Evolutionary conservation across 2,113 vertebrate species (phyloP).

Genomic region (Sapayoa aenigma): DNA sequence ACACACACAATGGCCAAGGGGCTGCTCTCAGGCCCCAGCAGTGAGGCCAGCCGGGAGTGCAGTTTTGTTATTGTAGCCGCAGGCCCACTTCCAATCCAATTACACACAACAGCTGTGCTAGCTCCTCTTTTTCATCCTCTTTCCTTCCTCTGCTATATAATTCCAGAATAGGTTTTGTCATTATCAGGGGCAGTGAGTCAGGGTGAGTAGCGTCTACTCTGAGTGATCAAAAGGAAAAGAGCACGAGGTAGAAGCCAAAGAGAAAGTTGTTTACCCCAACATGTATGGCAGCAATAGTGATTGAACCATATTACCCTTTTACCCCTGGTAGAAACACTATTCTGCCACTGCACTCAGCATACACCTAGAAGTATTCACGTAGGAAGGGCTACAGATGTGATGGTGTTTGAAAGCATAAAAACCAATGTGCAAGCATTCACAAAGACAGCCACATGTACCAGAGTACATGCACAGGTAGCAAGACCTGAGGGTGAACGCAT

Average conservation of each 20-base stretch:
- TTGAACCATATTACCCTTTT: not conserved
- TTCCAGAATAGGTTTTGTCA: conserved; percentile 1
- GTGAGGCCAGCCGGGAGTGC: not conserved
- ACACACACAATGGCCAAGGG: not conserved
- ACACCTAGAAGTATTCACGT: not conserved
- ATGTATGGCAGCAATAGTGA: not conserved
- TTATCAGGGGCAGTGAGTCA: not conserved
- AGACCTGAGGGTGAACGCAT: not conserved
- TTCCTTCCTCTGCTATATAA: not conserved
- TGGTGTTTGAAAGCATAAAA: not conserved
- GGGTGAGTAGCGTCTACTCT: not conserved
- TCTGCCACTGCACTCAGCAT: not conserved
- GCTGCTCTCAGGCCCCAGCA: conserved; percentile 16
- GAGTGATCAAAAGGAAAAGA: not conserved
- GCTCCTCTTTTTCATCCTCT: not conserved
- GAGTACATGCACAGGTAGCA: not conserved
- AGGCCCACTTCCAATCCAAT: conserved; percentile 65
- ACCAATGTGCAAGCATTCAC: not conserved
- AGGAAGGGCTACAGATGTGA: not conserved
- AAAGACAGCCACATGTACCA: not conserved
- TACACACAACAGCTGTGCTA: conserved; percentile 32
- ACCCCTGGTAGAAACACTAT: not conserved
- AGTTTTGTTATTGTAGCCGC: conserved; percentile 16
- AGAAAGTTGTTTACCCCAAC: not conserved
- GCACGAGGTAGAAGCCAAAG: not conserved